Percentiles rank a stretch among this genome's conserved stretches.
Evolutionary conservation across 2,113 vertebrate genomes (phyloP).

Genomic region (Merops nubicus): DNA sequence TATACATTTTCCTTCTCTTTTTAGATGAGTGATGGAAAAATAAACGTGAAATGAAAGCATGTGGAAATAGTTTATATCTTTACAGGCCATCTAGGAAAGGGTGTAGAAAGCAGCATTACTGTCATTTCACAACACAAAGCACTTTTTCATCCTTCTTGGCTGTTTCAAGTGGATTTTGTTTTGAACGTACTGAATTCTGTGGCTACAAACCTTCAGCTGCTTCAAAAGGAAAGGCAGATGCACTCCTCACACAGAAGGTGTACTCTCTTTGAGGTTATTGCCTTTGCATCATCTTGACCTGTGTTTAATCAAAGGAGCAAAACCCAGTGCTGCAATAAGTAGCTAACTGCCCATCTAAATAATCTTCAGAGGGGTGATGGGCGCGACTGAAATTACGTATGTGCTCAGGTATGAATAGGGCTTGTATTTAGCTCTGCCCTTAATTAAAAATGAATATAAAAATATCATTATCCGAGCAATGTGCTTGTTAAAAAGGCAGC

Average conservation of each 20-base stretch:
- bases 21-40: slow-evolving; percentile 72
- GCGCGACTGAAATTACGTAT: background rate
- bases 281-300: background rate
- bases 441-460: background rate
- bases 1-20: slow-evolving; percentile 54
- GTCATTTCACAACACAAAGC: slow-evolving; percentile 68
- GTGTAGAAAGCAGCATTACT: slow-evolving; percentile 71
- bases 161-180: slow-evolving; percentile 67
- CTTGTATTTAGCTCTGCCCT: background rate
- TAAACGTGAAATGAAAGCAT: slow-evolving; percentile 69
- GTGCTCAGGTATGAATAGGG: background rate
- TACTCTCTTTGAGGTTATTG: background rate
- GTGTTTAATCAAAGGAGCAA: background rate
- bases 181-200: slow-evolving; percentile 56
- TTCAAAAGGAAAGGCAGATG: background rate
- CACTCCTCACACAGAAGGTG: background rate
- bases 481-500: background rate
- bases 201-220: slow-evolving; percentile 41
- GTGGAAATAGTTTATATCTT: slow-evolving; percentile 72
- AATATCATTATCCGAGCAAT: background rate
- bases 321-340: background rate
- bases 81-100: slow-evolving; percentile 69
- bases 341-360: background rate
- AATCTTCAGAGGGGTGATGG: background rate
- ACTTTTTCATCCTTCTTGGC: slow-evolving; percentile 62